Evolutionary conservation across 1,140 invertebrate species (phyloP), one percentile per base, ranked within the genome.

Genomic region (Lerema accius): DNA sequence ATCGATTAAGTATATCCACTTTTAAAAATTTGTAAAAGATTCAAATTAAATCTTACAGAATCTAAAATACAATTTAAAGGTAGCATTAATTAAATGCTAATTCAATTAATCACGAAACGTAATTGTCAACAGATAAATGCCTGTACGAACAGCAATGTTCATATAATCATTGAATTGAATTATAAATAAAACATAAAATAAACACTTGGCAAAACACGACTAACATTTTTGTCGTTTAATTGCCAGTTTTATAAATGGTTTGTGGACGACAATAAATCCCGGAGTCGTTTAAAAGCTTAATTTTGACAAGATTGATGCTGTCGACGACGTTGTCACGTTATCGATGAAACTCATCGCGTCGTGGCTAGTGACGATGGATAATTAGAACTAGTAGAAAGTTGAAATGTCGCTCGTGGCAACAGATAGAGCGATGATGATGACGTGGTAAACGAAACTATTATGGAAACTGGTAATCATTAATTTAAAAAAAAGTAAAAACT

Each of bases 241-340:
- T 46, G 43, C 55, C 43, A 37, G 43, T 32, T 59, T 59, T 59
- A 48, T 59, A 46, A 59, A 59, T 59, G 26, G 55, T 37, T 32
- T 35, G 55, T 59, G 46, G 40, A 43, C 50, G 45, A 26, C 65
- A 69, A 76, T 76, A 79, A 79, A 79, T 76, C 71, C 64, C 59
- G 45, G 43, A 46, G 66, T 67, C 68, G 68, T 78, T 76, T 74
- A 73, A 73, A 76, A 71, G 63, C 63, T 70, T 78, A 78, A 75
- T 79, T 77, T 69, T 73, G 48, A 51, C 55, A 68, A 77, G 79
- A 79, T 78, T 76, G 73, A 78, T 67, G 61, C 63, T 28, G 65
- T 61, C 55, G 65, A 45, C 65, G 26, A 62, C 66, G 68, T 63
- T 58, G 61, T 55, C 60, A 51, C 37, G 26, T 64, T 64, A 64